phyloP scores from a whole-genome alignment of 2,113 vertebrate species.

The Poeciliopsis retropinna region DNA sequence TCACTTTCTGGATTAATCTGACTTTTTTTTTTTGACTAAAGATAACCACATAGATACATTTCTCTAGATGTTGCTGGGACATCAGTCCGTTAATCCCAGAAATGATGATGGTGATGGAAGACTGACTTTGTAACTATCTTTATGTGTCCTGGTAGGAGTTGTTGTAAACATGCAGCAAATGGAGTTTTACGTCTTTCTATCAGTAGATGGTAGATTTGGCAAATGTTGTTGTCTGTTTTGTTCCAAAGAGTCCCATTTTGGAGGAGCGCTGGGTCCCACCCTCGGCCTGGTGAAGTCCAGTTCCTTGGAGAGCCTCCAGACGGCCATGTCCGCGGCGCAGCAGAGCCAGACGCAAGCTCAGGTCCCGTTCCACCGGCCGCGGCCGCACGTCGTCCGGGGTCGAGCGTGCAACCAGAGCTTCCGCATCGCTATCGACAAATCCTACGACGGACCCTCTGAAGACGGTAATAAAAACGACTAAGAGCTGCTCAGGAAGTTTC shows the following conservation, averaged over 20 bases:
- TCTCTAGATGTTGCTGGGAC: no score
- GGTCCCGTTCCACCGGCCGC: slow-evolving; percentile 89
- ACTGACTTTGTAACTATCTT: no score
- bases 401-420: slow-evolving; percentile 93
- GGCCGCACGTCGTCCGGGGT: slow-evolving; percentile 88
- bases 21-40: no score
- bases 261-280: slow-evolving; percentile 86
- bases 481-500: slow-evolving; percentile 2
- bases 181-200: neutral
- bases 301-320: slow-evolving; percentile 95
- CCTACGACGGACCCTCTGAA: slow-evolving; percentile 91
- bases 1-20: no score
- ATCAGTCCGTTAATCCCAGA: no score
- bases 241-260: slow-evolving; percentile 61
- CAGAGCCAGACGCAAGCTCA: slow-evolving; percentile 76
- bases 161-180: neutral
- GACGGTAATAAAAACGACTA: slow-evolving; percentile 78
- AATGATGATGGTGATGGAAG: no score
- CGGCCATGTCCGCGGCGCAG: slow-evolving; percentile 87
- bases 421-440: slow-evolving; percentile 93
- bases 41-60: no score
- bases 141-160: neutral
- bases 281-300: slow-evolving; percentile 95
- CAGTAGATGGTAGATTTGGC: no score
- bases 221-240: neutral